Evolutionary conservation across 2,888 invertebrate species (phyloP).

Genomic region (Heterodera filipjevi): DNA sequence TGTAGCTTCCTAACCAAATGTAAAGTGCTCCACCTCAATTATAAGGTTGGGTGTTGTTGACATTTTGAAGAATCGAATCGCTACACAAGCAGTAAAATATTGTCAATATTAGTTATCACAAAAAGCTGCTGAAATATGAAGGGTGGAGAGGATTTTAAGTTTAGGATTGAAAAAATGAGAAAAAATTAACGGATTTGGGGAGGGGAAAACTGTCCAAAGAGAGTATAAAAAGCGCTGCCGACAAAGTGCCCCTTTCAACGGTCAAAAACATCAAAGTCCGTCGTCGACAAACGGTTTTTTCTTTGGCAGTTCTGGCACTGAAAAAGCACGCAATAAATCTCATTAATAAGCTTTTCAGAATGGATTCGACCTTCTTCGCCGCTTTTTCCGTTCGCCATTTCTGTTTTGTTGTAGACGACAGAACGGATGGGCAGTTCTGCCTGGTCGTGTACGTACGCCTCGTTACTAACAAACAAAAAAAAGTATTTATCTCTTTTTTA

Average conservation of each 20-base stretch:
- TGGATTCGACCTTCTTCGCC: background rate
- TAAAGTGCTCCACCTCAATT: too few relatives aligned
- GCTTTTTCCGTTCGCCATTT: background rate
- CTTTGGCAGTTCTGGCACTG: background rate
- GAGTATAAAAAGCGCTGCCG: background rate
- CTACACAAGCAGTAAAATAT: background rate
- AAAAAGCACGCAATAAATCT: background rate
- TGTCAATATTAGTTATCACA: slow-evolving; percentile 8
- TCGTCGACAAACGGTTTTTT: slow-evolving; percentile 6
- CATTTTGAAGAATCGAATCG: background rate
- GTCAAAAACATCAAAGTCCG: background rate
- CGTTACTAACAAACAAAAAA: slow-evolving; percentile 1
- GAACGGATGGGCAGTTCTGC: background rate
- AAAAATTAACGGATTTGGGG: background rate
- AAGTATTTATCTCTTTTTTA: too few relatives aligned
- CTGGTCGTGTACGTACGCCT: slow-evolving; percentile 15
- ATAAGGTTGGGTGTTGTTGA: too few relatives aligned
- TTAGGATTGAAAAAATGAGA: background rate
- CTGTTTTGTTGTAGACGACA: slow-evolving; percentile 1
- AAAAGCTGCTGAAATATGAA: slow-evolving; percentile 1
- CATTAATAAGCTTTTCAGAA: background rate
- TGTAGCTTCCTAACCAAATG: too few relatives aligned
- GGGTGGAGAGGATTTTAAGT: background rate
- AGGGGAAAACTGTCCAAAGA: background rate
- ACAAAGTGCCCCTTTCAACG: background rate